Conservation (phyloP, 2,888 invertebrate genomes). For the Zaprionus lineosus region DNA sequence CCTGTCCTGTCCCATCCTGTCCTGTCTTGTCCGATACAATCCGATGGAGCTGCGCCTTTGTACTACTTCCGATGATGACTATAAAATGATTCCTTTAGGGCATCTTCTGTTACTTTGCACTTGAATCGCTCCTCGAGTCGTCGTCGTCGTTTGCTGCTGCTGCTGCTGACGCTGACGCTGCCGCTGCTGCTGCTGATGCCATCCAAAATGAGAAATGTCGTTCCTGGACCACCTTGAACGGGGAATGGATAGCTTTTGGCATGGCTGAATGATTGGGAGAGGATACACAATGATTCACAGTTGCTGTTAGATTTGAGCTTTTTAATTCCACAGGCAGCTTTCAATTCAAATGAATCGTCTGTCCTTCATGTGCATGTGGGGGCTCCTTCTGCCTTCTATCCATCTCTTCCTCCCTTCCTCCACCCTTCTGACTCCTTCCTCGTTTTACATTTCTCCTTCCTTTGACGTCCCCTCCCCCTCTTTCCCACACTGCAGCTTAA, state of each 20-base stretch:
- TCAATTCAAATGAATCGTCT: no score
- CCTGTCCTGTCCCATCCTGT: not conserved
- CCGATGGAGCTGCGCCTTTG: constrained; percentile 24
- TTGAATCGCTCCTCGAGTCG: constrained; percentile 31
- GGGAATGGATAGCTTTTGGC: constrained; percentile 15
- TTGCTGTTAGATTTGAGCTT: no score
- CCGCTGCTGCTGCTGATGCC: not conserved
- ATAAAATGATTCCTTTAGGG: constrained; percentile 72
- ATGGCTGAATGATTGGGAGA: no score
- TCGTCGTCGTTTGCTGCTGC: not conserved
- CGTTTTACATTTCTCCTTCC: no score
- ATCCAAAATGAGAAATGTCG: constrained; percentile 40
- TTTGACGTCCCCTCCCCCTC: no score
- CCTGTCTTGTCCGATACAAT: not conserved
- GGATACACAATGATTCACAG: no score
- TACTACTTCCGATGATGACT: constrained; percentile 71
- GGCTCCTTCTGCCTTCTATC: no score
- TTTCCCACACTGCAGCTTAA: no score
- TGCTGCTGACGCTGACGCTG: constrained; percentile 4
- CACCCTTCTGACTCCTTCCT: no score
- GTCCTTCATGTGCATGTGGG: no score
- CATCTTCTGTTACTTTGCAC: constrained; percentile 54
- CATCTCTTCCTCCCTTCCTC: no score
- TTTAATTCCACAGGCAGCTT: no score
- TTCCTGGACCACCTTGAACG: constrained; percentile 46